Base-by-base conservation (phyloP, 2,113 vertebrate genomes). In the Siniperca chuatsi region DNA sequence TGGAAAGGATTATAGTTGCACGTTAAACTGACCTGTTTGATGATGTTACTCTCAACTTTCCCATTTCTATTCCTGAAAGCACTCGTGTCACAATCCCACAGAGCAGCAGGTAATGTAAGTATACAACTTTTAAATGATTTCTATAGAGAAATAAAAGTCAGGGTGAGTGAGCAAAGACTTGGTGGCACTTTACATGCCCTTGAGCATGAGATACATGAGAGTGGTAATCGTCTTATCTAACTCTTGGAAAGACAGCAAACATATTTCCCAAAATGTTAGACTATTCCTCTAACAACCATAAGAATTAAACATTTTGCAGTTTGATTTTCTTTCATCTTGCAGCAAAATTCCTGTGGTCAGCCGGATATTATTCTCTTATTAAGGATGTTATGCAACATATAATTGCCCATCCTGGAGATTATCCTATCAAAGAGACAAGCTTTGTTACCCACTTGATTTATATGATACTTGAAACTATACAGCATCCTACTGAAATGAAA, bases 1-100 rank as follows among this genome's bases (percentile, higher is more conserved):
- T 61, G 62, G 64, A 83, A 33, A 71, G 37, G 52, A 67, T 42
- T 29, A 62, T 60, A 78, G 12, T 20, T 48, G 40, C 35, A 70
- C 60, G 40, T 71, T 72, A n/a, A 67, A 68, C 16, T 48, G 54
- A 74, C 55, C 33, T n/a, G 1, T 58, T 44, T 68, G 55, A 46
- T 1, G 10, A 33, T 46, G n/a, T 61, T 61, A 69, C 8, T 35
- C 18, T 23, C 1, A 73, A 11, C 25, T 6, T 29, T 48, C n/a
- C 29, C n/a, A 15, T 33, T 44, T 71, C 21, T 73, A 16, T 23
- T 74, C 77, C 64, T 75, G 54, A 23, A 54, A 52, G 29, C 55
- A 25, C 6, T 4, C n/a, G 8, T 6, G 40, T 42, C 1, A 16
- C 33, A 13, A 21, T 29, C 52, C 52, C 23, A 13, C 52, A 12